Evolutionary conservation across 2,797 vertebrate genomes (phyloP), one percentile per base, ranked within the genome.

Genomic region (Enteromius paludinosus): DNA sequence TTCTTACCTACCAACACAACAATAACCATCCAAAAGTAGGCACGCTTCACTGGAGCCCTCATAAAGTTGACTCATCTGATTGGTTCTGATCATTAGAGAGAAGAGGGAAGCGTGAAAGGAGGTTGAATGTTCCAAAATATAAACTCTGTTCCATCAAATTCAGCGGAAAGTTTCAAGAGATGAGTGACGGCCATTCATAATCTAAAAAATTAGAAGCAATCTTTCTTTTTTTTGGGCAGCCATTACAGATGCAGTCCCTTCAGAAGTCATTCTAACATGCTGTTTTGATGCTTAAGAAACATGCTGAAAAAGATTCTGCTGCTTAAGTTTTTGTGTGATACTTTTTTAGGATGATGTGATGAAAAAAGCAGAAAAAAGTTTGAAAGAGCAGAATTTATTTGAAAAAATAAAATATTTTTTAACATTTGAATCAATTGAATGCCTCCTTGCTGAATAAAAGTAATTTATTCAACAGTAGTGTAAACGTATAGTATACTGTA

Each of bases 1-100:
- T 84, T 62, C 35, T 78, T 74, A 76, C 64, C 49, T 43, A 62
- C 52, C 28, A 64, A 33, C 47, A 66, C 23, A 65, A n/a, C 38
- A 64, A 38, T n/a, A 28, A 79, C 18, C 25, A 8, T 59, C 38
- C 45, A 23, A 71, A 59, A 65, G 30, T 2, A 9, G 28, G n/a
- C 68, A 52, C 0, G 23, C 68, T 71, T 72, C 43, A 72, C 30
- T 43, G 65, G 59, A 78, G 38, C 54, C 35, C 41, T 35, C n/a
- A 61, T 47, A 65, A 73, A 43, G 45, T 8, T 15, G 47, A 41
- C 68, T 47, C 43, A 18, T 25, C 6, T 28, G 54, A 62, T 78
- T 45, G 61, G 52, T 23, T 74, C 12, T 68, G 69, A 47, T 33
- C 65, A 45, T 33, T 61, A 8, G 18, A 68, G n/a, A 68, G 62